These are phyloP conservation scores for Macrosteles quadrilineatus DNA, from an alignment of 1,140 invertebrate genomes.

Conservation along the genomic window DNA sequence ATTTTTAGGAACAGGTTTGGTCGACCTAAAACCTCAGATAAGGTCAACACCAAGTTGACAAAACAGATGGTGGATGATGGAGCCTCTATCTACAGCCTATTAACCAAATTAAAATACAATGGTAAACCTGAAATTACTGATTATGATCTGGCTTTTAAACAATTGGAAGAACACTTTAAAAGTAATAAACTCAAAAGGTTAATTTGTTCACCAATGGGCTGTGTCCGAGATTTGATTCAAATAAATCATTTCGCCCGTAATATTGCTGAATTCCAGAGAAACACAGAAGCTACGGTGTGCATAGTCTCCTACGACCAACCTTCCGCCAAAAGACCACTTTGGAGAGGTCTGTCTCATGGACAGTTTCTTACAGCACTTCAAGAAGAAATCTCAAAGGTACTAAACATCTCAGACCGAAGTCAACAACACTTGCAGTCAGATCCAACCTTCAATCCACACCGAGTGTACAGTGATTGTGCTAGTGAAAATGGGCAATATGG, in stretches of 20 bases:
- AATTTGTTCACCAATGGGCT: neutral
- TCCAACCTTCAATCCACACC: no score
- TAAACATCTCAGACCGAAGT: no score
- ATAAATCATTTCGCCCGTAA: neutral
- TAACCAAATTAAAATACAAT: constrained; percentile 2
- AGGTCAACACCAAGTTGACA: neutral
- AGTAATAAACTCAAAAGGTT: neutral
- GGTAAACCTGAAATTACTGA: neutral
- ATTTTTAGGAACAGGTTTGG: neutral
- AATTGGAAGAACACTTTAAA: neutral
- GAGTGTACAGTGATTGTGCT: no score
- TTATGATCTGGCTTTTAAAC: neutral
- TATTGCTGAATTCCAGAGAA: neutral
- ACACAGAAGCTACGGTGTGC: neutral
- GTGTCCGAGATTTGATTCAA: neutral
- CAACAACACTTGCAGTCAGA: no score
- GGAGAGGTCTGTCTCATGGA: neutral
- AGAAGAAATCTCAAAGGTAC: no score
- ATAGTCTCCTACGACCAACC: neutral
- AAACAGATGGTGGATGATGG: neutral
- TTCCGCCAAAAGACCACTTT: neutral
- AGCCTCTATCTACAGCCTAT: neutral
- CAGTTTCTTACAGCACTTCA: neutral
- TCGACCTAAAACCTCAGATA: neutral
- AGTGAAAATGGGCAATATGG: no score